Conservation (phyloP, 2,797 vertebrate genomes). For the Alfaro cultratus region DNA sequence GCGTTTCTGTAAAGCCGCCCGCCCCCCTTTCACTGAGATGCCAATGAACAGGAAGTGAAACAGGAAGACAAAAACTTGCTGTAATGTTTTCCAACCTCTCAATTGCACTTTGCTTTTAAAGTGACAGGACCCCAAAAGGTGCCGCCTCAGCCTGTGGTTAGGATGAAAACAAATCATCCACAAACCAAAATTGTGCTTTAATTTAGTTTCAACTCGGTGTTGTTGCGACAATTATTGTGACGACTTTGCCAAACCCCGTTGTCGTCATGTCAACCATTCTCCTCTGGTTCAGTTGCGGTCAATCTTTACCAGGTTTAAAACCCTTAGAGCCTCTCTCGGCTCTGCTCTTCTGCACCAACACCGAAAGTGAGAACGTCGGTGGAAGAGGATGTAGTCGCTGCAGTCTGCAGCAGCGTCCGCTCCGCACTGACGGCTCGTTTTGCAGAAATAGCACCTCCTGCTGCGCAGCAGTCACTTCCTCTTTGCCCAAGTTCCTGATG, state of each 20-base stretch:
- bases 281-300: not conserved
- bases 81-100: conserved; percentile 47
- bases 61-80: conserved; percentile 56
- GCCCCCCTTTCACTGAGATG: conserved; percentile 36
- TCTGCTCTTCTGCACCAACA: not conserved
- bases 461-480: conserved; percentile 65
- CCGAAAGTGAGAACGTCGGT: conserved; percentile 13
- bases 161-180: not conserved
- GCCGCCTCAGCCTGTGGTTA: not conserved
- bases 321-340: not conserved
- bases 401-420: conserved; percentile 39
- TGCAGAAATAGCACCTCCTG: conserved; percentile 72
- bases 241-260: not conserved
- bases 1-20: conserved; percentile 21
- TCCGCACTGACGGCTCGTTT: conserved; percentile 26
- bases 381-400: conserved; percentile 26
- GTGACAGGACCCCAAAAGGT: conserved; percentile 33
- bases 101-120: conserved; percentile 59
- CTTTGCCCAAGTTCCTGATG: conserved; percentile 59
- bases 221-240: not conserved
- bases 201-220: not conserved
- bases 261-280: not conserved
- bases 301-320: not conserved
- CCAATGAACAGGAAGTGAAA: conserved; percentile 67
- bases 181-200: not conserved